These are phyloP conservation scores for Calyptomena viridis DNA, from an alignment of 2,113 vertebrate species.

Conservation along the genomic window DNA sequence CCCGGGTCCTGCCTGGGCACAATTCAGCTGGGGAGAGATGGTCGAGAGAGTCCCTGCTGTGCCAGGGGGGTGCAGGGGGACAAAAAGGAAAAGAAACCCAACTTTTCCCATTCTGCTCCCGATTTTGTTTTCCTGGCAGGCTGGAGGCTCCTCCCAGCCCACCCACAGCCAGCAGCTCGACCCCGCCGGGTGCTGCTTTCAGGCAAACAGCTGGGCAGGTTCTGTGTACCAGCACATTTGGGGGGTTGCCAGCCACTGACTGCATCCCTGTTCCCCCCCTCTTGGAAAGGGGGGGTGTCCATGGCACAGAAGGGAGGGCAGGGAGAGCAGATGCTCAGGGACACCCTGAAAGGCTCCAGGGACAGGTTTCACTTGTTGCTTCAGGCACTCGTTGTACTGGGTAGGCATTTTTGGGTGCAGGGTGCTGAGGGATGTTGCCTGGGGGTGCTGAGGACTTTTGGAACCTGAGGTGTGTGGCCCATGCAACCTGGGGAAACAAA, in stretches of 20 bases:
- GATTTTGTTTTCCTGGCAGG: not conserved
- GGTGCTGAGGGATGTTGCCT: not conserved
- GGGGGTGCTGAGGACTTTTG: not conserved
- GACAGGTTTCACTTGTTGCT: not conserved
- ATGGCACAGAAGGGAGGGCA: not conserved
- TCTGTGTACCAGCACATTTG: not conserved
- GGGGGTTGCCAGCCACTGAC: not conserved
- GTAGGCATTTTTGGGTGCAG: not conserved
- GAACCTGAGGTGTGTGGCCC: not conserved
- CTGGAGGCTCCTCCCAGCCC: not conserved
- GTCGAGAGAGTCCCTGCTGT: accelerated
- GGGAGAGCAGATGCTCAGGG: not conserved
- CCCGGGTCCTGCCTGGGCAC: not conserved
- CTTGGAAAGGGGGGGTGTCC: not conserved
- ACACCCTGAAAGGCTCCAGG: not conserved
- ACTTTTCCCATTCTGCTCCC: not conserved
- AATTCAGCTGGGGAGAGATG: accelerated
- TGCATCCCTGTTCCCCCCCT: not conserved
- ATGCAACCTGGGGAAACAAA: not conserved
- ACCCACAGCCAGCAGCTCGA: not conserved
- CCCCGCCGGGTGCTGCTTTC: not conserved
- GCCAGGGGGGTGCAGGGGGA: not conserved
- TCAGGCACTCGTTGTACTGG: not conserved
- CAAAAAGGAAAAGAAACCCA: not conserved
- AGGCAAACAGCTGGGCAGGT: not conserved